Evolutionary conservation across 2,797 vertebrate species (phyloP).

Genomic region (Epinephelus awoara): DNA sequence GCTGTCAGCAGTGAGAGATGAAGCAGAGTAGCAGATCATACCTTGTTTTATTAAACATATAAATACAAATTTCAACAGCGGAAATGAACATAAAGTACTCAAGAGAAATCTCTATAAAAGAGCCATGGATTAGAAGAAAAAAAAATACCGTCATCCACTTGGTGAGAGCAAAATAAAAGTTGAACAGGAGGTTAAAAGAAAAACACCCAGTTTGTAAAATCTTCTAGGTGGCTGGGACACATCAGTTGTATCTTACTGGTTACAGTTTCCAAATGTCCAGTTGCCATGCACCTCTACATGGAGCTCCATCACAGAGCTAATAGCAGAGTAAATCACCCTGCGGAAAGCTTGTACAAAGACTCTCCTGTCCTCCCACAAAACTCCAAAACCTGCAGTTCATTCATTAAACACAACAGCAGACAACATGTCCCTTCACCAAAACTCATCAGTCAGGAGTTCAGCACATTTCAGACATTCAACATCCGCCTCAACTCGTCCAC

Average conservation of each 20-base stretch:
- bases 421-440: neutral
- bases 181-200: conserved; percentile 10
- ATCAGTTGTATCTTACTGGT: neutral
- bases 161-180: neutral
- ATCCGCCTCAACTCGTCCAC: neutral
- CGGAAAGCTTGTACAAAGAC: conserved; percentile 38
- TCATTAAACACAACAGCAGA: neutral
- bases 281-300: neutral
- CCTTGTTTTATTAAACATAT: conserved; percentile 83
- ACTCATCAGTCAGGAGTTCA: conserved; percentile 3
- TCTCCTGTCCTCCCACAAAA: neutral
- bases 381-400: neutral
- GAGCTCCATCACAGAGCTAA: conserved; percentile 13
- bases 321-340: conserved; percentile 11
- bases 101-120: conserved; percentile 64
- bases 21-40: conserved; percentile 63
- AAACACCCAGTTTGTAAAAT: conserved; percentile 3
- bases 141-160: neutral
- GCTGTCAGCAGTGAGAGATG: conserved; percentile 30
- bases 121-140: conserved; percentile 43
- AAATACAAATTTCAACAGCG: conserved; percentile 82
- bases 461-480: neutral
- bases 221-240: neutral
- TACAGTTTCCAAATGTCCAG: neutral
- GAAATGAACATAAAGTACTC: conserved; percentile 64